These are phyloP conservation scores for Gyrodactylus salaris DNA, from an alignment of 1,140 invertebrate genomes.

Conservation along the genomic window DNA sequence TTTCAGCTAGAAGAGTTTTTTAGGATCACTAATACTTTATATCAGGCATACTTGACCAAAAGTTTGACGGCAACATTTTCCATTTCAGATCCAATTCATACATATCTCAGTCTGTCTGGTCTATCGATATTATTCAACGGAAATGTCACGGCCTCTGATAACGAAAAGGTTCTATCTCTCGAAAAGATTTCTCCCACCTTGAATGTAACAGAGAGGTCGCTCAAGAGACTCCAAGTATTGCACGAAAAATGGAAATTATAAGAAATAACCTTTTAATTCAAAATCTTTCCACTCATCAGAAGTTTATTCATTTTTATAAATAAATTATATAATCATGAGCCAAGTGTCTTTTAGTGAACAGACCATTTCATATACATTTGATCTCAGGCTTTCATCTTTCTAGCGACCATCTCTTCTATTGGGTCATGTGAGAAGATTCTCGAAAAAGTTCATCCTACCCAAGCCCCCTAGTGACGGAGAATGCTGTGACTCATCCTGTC, in stretches of 20 bases:
- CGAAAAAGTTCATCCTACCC: not conserved
- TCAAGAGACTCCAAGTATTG: not conserved
- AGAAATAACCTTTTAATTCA: not conserved
- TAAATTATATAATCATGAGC: not conserved
- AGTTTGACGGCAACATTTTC: not conserved
- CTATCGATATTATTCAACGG: not conserved
- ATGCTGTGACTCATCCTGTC: not conserved
- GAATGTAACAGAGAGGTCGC: not conserved
- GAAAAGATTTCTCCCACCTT: not conserved
- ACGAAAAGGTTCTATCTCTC: not conserved
- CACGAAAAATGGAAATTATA: not conserved
- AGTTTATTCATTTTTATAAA: not conserved
- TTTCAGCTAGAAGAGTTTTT: no score
- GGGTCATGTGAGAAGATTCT: not conserved
- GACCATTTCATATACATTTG: no score
- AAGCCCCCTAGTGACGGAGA: not conserved
- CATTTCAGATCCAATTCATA: conserved; percentile 2
- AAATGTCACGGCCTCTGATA: no score
- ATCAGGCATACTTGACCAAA: no score
- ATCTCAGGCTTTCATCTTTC: not conserved
- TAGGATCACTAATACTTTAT: no score
- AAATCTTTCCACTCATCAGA: not conserved
- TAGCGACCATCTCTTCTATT: not conserved
- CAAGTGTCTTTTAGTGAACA: no score
- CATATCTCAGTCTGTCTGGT: conserved; percentile 2